These are phyloP conservation scores for Chaitophorus viminalis DNA, from an alignment of 2,888 invertebrate species.

Conservation along the genomic window DNA sequence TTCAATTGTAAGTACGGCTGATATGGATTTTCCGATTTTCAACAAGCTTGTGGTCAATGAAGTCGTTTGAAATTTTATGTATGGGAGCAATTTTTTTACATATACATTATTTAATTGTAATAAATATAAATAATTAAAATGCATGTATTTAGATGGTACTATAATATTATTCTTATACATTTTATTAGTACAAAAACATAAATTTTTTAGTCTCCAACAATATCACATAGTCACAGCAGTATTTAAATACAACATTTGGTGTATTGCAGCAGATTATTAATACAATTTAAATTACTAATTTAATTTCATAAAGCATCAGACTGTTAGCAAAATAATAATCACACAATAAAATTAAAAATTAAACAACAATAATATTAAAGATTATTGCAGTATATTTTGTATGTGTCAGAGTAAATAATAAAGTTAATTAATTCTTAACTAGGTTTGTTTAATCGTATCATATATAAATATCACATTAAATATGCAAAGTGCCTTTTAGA, in stretches of 20 bases:
- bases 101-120: not conserved
- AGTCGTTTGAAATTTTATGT: too few species aligned
- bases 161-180: not conserved
- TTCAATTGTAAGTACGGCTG: not conserved
- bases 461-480: not conserved
- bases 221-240: slow-evolving; percentile 39
- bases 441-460: not conserved
- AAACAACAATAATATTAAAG: not conserved
- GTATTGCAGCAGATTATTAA: not conserved
- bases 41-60: too few species aligned
- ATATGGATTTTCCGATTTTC: not conserved
- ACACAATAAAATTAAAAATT: not conserved
- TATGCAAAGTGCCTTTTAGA: not conserved
- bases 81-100: too few species aligned
- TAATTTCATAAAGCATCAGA: not conserved
- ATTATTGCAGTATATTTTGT: not conserved
- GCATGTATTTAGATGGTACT: not conserved
- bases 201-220: not conserved
- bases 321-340: not conserved
- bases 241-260: slow-evolving; percentile 5
- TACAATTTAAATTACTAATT: not conserved
- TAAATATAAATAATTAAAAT: not conserved
- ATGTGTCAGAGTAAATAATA: not conserved
- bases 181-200: slow-evolving; percentile 25
- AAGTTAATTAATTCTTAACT: not conserved